Conservation (phyloP, 2,113 vertebrate genomes). For the Rhabdomys dilectus region DNA sequence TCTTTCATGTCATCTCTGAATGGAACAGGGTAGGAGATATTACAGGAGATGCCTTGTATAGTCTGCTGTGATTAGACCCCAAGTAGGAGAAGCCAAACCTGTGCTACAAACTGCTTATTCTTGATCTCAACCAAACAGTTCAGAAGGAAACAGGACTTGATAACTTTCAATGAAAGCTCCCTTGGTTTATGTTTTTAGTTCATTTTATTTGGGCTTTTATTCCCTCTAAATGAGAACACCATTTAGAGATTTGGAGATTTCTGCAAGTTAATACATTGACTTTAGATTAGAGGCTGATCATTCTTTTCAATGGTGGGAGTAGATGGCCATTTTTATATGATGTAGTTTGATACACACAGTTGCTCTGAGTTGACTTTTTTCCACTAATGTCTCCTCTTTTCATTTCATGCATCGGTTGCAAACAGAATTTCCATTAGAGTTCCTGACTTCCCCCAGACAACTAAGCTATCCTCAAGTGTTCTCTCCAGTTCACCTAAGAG, state of each 20-base stretch:
- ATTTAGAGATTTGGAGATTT: slow-evolving; percentile 7
- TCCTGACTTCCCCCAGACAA: not conserved
- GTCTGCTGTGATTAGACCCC: not conserved
- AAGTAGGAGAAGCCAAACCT: not conserved
- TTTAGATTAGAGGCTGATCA: not conserved
- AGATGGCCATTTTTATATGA: not conserved
- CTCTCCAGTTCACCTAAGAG: not conserved
- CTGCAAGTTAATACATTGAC: slow-evolving; percentile 6
- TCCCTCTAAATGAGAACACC: not conserved
- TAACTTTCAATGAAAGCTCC: not conserved
- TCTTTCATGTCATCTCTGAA: not conserved
- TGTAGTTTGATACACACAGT: not conserved
- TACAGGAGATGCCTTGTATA: not conserved
- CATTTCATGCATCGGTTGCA: not conserved
- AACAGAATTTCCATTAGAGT: not conserved
- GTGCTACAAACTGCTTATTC: not conserved
- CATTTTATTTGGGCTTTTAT: not conserved
- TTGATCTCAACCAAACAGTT: not conserved
- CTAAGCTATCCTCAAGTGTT: not conserved
- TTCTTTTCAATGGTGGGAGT: not conserved
- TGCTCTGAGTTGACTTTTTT: not conserved
- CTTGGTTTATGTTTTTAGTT: slow-evolving; percentile 5
- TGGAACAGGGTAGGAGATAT: not conserved
- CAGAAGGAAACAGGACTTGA: not conserved
- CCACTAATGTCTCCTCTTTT: not conserved